phyloP scores from a whole-genome alignment of 2,797 vertebrate genomes.

The Alectoris magna region DNA sequence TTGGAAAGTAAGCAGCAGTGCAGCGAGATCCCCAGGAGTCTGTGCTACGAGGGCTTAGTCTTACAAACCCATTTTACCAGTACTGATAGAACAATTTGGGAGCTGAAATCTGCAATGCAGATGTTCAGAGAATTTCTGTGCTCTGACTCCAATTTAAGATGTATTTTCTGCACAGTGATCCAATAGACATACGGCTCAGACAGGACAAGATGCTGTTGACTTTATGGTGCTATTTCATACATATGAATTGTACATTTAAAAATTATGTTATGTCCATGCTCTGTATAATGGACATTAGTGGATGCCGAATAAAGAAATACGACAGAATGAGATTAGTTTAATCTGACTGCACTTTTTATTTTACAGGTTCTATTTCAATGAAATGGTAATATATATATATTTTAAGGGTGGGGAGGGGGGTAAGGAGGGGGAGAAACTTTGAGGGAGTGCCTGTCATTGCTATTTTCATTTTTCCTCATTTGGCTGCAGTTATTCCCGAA shows the following conservation, averaged over 20 bases:
- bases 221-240: background rate
- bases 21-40: background rate
- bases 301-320: background rate
- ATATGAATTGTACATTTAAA: background rate
- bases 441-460: background rate
- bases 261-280: background rate
- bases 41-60: background rate
- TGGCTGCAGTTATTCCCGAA: background rate
- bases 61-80: background rate
- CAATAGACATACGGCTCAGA: background rate
- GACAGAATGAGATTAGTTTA: background rate
- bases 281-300: background rate
- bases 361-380: background rate
- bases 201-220: background rate
- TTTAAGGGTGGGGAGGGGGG: too few species aligned
- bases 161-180: background rate
- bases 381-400: accelerated
- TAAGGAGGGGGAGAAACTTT: background rate
- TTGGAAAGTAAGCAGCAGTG: background rate
- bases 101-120: background rate
- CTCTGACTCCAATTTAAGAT: background rate
- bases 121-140: background rate
- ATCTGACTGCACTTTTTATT: background rate
- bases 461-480: background rate
- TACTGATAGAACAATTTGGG: background rate